These are phyloP conservation scores for Sitta europaea DNA, from an alignment of 2,113 vertebrate species.

Conservation along the genomic window DNA sequence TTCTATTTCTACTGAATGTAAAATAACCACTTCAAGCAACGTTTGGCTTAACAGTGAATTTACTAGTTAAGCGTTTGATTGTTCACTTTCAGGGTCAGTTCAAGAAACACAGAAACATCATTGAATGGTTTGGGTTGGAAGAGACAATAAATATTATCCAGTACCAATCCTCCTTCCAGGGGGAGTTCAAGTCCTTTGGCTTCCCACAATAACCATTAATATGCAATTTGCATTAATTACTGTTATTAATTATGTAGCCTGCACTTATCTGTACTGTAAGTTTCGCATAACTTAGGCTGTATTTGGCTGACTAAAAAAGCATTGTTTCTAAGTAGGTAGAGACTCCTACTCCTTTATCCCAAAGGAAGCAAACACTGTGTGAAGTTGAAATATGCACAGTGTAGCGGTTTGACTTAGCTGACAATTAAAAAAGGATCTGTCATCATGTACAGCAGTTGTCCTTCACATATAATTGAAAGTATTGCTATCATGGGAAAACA, in stretches of 20 bases:
- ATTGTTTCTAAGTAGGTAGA: background rate
- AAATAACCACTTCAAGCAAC: background rate
- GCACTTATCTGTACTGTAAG: background rate
- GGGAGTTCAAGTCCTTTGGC: background rate
- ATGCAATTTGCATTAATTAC: background rate
- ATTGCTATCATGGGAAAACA: background rate
- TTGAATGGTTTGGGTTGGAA: background rate
- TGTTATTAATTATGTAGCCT: background rate
- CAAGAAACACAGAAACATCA: background rate
- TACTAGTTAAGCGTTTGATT: slow-evolving; percentile 26
- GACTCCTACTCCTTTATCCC: background rate
- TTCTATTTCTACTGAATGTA: background rate
- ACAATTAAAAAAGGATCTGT: background rate
- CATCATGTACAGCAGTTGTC: background rate
- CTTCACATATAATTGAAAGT: background rate
- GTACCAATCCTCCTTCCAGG: background rate
- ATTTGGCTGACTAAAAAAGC: background rate
- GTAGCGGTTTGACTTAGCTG: background rate
- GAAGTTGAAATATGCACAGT: background rate
- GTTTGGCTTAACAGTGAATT: slow-evolving; percentile 17
- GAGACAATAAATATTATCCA: background rate
- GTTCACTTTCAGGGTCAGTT: slow-evolving; percentile 27
- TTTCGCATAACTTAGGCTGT: background rate
- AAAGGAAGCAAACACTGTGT: background rate
- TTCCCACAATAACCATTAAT: background rate